These are phyloP conservation scores for Phylloscopus collybita DNA, from an alignment of 2,797 vertebrate species.

Conservation along the genomic window DNA sequence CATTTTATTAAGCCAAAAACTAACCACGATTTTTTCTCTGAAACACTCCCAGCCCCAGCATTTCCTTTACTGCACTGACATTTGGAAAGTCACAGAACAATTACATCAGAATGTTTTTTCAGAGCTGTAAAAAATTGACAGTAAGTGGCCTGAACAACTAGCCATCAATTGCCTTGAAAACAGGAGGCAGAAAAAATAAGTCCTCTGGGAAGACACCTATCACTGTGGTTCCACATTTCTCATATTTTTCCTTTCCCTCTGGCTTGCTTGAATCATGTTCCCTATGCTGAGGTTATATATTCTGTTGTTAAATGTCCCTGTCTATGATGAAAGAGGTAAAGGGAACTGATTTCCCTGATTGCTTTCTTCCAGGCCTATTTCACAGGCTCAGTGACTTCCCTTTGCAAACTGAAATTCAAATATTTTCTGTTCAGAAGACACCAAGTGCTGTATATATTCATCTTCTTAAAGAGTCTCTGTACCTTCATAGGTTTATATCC, in stretches of 20 bases:
- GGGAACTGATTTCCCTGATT: neutral
- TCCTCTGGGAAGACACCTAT: neutral
- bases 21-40: slow-evolving; percentile 8
- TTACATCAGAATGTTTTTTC: neutral
- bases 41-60: neutral
- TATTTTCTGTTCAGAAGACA: neutral
- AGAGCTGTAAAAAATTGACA: neutral
- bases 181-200: neutral
- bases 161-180: neutral
- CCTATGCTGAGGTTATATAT: neutral
- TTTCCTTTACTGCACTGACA: slow-evolving; percentile 36
- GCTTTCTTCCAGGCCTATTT: neutral
- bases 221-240: neutral
- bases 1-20: slow-evolving; percentile 42
- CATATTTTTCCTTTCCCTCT: neutral
- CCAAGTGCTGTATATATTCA: neutral
- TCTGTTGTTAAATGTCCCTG: neutral
- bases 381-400: neutral
- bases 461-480: neutral
- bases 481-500: neutral
- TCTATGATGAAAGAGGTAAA: neutral
- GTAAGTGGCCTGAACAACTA: neutral
- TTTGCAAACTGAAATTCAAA: neutral
- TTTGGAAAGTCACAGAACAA: slow-evolving; percentile 43
- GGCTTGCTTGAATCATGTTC: neutral